These are phyloP conservation scores for Leptodirus hochenwartii DNA, from an alignment of 2,888 invertebrate species.

Conservation along the genomic window DNA sequence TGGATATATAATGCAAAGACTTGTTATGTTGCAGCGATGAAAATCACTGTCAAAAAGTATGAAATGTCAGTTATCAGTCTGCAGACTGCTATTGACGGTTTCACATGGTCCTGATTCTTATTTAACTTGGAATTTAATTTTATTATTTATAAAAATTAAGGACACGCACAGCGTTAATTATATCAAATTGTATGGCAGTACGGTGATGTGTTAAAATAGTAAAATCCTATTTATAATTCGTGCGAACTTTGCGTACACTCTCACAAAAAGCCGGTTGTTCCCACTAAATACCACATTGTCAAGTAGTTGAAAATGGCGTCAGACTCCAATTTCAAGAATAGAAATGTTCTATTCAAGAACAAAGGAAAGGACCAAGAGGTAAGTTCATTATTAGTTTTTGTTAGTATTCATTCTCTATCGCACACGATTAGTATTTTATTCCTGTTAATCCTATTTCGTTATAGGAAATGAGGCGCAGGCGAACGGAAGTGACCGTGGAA, in stretches of 20 bases:
- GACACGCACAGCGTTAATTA: too few relatives aligned
- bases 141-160: too few relatives aligned
- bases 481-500: constrained; percentile 93
- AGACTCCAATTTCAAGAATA: constrained; percentile 60
- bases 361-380: constrained; percentile 99
- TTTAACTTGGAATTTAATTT: too few relatives aligned
- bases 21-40: too few relatives aligned
- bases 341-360: constrained; percentile 93
- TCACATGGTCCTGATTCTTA: too few relatives aligned
- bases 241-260: constrained; percentile 3
- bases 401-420: too few relatives aligned
- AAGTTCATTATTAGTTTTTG: constrained; percentile 42
- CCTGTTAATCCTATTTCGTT: neutral
- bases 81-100: too few relatives aligned
- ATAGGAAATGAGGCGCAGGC: constrained; percentile 90
- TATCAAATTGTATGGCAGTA: too few relatives aligned
- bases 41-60: too few relatives aligned
- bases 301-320: constrained; percentile 48
- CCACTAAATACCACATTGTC: constrained; percentile 17
- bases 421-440: neutral
- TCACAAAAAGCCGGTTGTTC: neutral
- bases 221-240: neutral
- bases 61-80: too few relatives aligned
- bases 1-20: too few relatives aligned
- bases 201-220: too few relatives aligned